phyloP scores from a whole-genome alignment of 2,888 invertebrate genomes.

The Phyllotreta cruciferae region DNA sequence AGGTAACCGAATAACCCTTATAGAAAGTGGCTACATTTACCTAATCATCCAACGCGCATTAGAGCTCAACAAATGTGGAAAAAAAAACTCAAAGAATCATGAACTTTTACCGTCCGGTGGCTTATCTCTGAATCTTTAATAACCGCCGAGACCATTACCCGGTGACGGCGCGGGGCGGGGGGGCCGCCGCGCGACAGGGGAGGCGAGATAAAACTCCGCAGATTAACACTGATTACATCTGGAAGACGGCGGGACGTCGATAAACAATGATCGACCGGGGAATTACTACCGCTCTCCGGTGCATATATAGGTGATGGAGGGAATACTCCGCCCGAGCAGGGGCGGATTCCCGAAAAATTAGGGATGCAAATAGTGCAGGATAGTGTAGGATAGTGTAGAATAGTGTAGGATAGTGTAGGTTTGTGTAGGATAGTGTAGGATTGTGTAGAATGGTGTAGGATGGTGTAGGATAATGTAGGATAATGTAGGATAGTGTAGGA shows the following conservation, averaged over 20 bases:
- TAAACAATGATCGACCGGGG: constrained; percentile 57
- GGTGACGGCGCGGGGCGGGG: constrained; percentile 38
- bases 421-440: too few species aligned
- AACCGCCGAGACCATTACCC: constrained; percentile 48
- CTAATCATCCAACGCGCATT: too few species aligned
- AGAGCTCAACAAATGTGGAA: background rate
- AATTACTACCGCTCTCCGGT: constrained; percentile 51
- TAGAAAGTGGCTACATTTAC: too few species aligned
- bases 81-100: constrained; percentile 1
- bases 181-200: constrained; percentile 50
- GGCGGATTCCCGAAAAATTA: background rate
- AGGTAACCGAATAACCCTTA: too few species aligned
- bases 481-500: too few species aligned
- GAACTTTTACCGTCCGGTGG: constrained; percentile 43
- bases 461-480: too few species aligned
- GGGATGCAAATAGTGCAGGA: background rate
- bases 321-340: background rate
- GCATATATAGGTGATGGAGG: background rate
- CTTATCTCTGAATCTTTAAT: constrained; percentile 51
- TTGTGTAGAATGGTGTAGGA: too few species aligned
- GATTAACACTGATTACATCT: constrained; percentile 59
- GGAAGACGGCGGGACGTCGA: constrained; percentile 55
- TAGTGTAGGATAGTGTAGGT: too few species aligned
- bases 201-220: constrained; percentile 55
- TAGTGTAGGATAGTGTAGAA: too few species aligned